Evolutionary conservation across 92 coral and sea anemone species (phyloP).

Genomic region (Phenganax subtilis): DNA sequence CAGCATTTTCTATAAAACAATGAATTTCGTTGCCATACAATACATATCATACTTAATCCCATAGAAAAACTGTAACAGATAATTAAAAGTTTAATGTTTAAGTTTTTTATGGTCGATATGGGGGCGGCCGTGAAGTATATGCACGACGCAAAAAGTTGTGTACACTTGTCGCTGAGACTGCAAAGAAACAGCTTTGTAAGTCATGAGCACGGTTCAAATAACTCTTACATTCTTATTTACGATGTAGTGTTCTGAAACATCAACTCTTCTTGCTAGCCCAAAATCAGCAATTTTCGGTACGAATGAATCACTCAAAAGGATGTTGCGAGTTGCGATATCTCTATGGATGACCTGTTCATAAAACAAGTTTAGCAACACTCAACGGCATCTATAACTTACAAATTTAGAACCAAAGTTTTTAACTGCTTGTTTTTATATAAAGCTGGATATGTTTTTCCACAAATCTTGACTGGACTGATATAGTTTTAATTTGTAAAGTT

Average conservation of each 20-base stretch:
- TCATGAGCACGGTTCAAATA: background rate
- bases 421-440: too few species aligned
- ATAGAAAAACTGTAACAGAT: too few species aligned
- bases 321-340: conserved; percentile 33
- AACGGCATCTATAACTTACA: too few species aligned
- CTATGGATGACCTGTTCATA: conserved; percentile 24
- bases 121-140: too few species aligned
- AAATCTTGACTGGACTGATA: too few species aligned
- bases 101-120: too few species aligned
- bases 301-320: background rate
- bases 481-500: too few species aligned
- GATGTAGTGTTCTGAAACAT: conserved; percentile 13
- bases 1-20: conserved; percentile 18
- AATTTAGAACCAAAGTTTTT: too few species aligned
- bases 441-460: too few species aligned
- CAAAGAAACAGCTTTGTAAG: background rate
- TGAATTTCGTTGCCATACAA: background rate
- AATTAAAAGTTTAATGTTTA: background rate
- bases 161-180: background rate
- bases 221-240: conserved; percentile 29
- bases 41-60: background rate
- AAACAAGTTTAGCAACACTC: too few species aligned
- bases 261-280: conserved; percentile 34
- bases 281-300: conserved; percentile 32
- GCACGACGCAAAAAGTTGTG: too few species aligned